Base-by-base conservation (phyloP, 2,888 invertebrate genomes). In the Abrostola tripartita region DNA sequence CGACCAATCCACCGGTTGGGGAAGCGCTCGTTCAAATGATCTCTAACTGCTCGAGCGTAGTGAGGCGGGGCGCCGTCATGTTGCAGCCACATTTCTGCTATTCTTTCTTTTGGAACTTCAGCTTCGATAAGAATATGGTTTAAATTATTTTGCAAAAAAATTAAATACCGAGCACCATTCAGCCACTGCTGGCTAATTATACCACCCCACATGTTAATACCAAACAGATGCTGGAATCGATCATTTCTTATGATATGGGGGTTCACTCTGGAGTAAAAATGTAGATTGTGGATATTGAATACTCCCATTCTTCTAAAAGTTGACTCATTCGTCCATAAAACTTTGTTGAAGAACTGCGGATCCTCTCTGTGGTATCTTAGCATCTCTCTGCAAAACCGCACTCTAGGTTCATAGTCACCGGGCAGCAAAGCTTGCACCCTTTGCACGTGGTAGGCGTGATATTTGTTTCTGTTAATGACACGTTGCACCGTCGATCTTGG, bases 331-430 rank as follows among this genome's bases (percentile, higher is more conserved):
- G 49, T 49, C 52, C 60, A 53, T 54, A 65, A 65, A 8, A 65
- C 51, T 14, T 69, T 61, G 44, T 69, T 69, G 60, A 69, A 69
- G 49, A 69, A 65, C 42, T 64, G 59, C 49, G 63, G 58, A 64
- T 61, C 67, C 57, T 56, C 63, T 64, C 67, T 63, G 41, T 64
- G 61, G 38, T 12, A 12, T 68, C 67, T 63, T 51, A 70, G 52
- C 67, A 70, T 64, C 51, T 63, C 64, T 55, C 64, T 59, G 61
- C 63, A 71, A 71, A 71, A 68, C 60, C 60, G n/a, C 58, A 71
- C 57, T 68, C 61, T 65, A 40, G 59, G 42, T 67, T 61, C 55
- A 67, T 70, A 70, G 58, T 70, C 66, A 64, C 14, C 52, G 44
- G 58, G 51, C 63, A 64, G 54, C 52, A 58, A 64, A 63, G 61